Evolutionary conservation across 1,140 invertebrate species (phyloP).

Genomic region (Carcinoscorpius rotundicauda): DNA sequence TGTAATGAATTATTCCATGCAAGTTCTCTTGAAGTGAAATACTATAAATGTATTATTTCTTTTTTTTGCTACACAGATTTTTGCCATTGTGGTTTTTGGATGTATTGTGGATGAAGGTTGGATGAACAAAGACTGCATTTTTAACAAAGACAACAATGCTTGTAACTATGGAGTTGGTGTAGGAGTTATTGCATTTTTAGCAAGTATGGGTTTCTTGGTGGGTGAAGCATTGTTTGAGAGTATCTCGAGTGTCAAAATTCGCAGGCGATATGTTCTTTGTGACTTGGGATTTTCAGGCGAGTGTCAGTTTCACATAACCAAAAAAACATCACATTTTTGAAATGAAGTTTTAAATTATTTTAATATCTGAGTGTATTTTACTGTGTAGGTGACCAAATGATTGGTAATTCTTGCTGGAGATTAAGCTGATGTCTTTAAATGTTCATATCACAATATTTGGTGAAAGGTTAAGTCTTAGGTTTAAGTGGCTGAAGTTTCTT

Average conservation of each 20-base stretch:
- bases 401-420: no score
- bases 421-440: no score
- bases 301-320: conserved; percentile 20
- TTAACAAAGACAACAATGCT: conserved; percentile 74
- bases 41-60: no score
- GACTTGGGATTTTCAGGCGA: conserved; percentile 81
- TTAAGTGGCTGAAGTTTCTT: no score
- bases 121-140: conserved; percentile 58
- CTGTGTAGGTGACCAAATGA: no score
- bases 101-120: conserved; percentile 89
- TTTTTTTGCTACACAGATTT: conserved; percentile 53
- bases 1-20: no score
- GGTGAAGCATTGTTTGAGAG: conserved; percentile 90
- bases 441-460: no score
- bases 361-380: no score
- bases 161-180: conserved; percentile 88
- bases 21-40: no score
- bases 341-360: background rate
- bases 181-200: conserved; percentile 82
- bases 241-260: conserved; percentile 90
- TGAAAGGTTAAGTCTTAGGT: no score
- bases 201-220: conserved; percentile 71
- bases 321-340: background rate
- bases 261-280: conserved; percentile 83
- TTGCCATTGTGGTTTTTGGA: conserved; percentile 89